phyloP scores from a whole-genome alignment of 2,113 vertebrate genomes.

The Odontesthes bonariensis region DNA sequence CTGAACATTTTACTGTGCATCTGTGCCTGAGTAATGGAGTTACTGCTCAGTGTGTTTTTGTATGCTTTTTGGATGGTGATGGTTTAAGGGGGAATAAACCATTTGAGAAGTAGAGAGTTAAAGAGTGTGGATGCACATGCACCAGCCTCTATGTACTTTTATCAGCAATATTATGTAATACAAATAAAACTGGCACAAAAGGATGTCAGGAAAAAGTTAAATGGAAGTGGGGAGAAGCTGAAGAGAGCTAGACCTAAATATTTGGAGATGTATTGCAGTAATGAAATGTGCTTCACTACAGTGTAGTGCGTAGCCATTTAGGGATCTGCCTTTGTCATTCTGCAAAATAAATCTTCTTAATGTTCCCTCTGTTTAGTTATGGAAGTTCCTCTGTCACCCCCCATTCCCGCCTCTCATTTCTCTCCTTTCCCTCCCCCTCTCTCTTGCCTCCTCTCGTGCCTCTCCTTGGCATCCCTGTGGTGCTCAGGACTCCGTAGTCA shows the following conservation, averaged over 20 bases:
- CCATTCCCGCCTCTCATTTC: constrained; percentile 15
- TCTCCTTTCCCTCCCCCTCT: constrained; percentile 31
- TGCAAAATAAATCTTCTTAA: constrained; percentile 76
- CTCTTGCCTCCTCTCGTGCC: constrained; percentile 62
- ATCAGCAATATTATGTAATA: constrained; percentile 74
- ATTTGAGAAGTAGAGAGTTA: constrained; percentile 13
- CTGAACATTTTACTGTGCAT: constrained; percentile 30
- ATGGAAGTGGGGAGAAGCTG: constrained; percentile 41
- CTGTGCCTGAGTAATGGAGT: constrained; percentile 30
- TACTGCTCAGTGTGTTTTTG: constrained; percentile 27
- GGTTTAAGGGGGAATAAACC: constrained; percentile 13
- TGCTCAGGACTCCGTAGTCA: constrained; percentile 68
- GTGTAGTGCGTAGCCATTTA: constrained; percentile 63
- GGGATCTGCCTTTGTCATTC: constrained; percentile 71
- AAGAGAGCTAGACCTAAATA: constrained; percentile 58
- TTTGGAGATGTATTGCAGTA: constrained; percentile 63
- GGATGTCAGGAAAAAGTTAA: constrained; percentile 50
- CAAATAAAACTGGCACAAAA: constrained; percentile 57
- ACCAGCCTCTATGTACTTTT: constrained; percentile 46
- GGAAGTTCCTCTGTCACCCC: constrained; percentile 61
- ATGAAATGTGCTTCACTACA: constrained; percentile 66
- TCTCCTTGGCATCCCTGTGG: constrained; percentile 64
- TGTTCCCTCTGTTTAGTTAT: constrained; percentile 71
- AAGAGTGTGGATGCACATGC: constrained; percentile 45
- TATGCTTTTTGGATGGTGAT: constrained; percentile 19